These are phyloP conservation scores for Dromas ardeola DNA, from an alignment of 2,113 vertebrate genomes.

Conservation along the genomic window DNA sequence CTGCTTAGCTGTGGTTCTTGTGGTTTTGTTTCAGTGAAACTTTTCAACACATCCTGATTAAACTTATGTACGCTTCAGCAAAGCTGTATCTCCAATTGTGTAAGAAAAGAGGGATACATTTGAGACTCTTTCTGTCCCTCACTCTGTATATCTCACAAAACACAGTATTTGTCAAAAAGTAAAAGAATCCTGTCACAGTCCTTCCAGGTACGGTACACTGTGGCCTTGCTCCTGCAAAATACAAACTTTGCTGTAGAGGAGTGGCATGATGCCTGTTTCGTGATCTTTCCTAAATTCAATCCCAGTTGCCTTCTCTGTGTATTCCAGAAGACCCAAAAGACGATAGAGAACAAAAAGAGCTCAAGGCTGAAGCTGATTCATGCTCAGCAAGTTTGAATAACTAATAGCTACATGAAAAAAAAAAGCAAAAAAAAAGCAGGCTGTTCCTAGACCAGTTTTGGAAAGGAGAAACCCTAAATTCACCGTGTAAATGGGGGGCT, in stretches of 20 bases:
- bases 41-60: not conserved
- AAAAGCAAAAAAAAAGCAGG: not conserved
- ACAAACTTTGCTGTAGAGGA: not conserved
- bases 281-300: not conserved
- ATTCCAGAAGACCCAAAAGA: not conserved
- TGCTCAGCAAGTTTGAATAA: not conserved
- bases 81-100: not conserved
- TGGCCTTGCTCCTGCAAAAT: not conserved
- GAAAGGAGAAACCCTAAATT: not conserved
- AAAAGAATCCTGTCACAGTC: not conserved
- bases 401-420: not conserved
- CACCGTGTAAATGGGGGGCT: not conserved
- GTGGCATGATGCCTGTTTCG: not conserved
- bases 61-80: not conserved
- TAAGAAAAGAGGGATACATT: not conserved
- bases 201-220: not conserved
- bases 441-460: not conserved
- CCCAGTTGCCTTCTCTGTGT: not conserved
- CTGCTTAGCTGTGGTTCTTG: not conserved
- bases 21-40: not conserved
- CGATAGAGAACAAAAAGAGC: not conserved
- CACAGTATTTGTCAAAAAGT: not conserved
- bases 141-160: not conserved
- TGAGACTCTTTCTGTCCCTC: rapidly evolving
- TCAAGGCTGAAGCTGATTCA: not conserved